phyloP scores from a whole-genome alignment of 37 sponge, comb jelly and placozoan genomes.

The Spongia lamella region DNA sequence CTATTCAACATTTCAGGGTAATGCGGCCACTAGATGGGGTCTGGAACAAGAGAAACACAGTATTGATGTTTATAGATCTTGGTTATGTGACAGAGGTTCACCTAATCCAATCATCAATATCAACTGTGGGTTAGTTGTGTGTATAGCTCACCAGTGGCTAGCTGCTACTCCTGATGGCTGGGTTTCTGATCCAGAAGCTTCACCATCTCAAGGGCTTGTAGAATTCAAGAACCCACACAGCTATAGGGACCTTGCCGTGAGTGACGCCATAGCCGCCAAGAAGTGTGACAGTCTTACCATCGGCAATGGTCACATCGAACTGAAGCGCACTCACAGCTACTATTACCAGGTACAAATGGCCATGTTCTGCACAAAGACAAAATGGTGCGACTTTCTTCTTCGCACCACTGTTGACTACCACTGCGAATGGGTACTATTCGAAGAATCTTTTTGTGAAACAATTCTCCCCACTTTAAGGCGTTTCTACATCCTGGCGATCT shows the following conservation, averaged over 20 bases:
- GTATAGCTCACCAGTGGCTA: background rate
- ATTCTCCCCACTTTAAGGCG: no score
- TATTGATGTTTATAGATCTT: background rate
- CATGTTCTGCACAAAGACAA: background rate
- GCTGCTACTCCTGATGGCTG: slow-evolving; percentile 31
- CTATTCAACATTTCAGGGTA: background rate
- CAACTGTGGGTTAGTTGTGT: slow-evolving; percentile 7
- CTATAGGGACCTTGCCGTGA: no score
- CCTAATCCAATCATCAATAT: background rate
- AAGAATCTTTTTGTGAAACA: no score
- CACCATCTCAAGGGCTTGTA: slow-evolving; percentile 1
- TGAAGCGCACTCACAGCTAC: background rate
- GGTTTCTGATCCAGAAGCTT: background rate
- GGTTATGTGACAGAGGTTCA: background rate
- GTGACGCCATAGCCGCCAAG: no score
- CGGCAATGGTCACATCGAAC: background rate
- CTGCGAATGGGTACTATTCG: no score
- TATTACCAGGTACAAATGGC: background rate
- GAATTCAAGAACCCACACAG: slow-evolving; percentile 32
- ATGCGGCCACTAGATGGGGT: slow-evolving; percentile 5
- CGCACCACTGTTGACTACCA: no score
- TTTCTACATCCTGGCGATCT: no score
- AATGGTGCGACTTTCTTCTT: no score
- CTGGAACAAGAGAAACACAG: slow-evolving; percentile 19
- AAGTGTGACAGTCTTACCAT: no score